Evolutionary conservation across 2,888 invertebrate species (phyloP).

Genomic region (Pinctada fucata): DNA sequence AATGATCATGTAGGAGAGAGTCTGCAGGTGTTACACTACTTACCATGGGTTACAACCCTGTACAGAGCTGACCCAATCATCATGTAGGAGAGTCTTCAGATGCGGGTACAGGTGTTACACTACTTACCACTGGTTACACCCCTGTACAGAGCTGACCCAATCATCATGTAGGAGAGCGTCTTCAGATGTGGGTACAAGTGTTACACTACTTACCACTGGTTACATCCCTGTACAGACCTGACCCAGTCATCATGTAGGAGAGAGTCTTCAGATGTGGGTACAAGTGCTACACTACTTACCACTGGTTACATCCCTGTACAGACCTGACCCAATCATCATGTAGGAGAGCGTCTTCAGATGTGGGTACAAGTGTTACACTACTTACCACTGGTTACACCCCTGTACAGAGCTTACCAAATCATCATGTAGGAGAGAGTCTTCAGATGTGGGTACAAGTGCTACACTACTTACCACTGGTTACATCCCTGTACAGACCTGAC

Average conservation of each 20-base stretch:
- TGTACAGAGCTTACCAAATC: conserved; percentile 98
- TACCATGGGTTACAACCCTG: conserved; percentile 76
- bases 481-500: conserved; percentile 87
- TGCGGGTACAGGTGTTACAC: conserved; percentile 86
- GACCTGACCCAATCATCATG: too few relatives aligned
- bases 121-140: too few relatives aligned
- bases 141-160: too few relatives aligned
- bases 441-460: too few relatives aligned
- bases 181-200: too few relatives aligned
- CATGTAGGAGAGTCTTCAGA: conserved; percentile 96
- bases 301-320: too few relatives aligned
- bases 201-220: conserved; percentile 56
- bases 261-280: conserved; percentile 92
- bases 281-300: too few relatives aligned
- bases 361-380: background rate
- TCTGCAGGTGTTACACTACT: conserved; percentile 71
- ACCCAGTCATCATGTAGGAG: conserved; percentile 98
- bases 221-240: conserved; percentile 84
- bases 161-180: too few relatives aligned
- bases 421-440: conserved; percentile 94
- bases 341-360: too few relatives aligned
- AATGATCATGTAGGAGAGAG: conserved; percentile 83
- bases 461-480: conserved; percentile 56
- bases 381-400: conserved; percentile 62
- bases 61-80: conserved; percentile 98